Percentiles rank a stretch among this genome's conserved stretches.
These are phyloP conservation scores for Hydrolagus affinis DNA, from an alignment of 2,113 vertebrate genomes.

Conservation along the genomic window DNA sequence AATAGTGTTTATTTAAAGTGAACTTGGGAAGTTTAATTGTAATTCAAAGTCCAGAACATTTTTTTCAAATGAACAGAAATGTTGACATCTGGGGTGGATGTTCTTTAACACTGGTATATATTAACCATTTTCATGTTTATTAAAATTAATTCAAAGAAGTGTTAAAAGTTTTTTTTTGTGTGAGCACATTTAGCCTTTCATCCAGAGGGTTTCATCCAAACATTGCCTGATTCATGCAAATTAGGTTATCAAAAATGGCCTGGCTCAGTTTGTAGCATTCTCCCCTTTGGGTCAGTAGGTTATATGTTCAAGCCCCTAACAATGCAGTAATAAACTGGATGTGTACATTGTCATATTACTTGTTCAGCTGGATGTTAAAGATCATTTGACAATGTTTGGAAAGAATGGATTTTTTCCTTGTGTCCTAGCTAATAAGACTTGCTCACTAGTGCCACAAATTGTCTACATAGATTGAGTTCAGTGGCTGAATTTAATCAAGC, in stretches of 20 bases:
- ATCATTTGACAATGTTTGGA: no score
- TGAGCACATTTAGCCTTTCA: background rate
- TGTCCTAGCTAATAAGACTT: background rate
- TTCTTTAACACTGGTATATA: background rate
- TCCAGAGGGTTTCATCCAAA: no score
- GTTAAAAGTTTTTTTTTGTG: background rate
- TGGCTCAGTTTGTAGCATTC: no score
- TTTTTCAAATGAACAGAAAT: background rate
- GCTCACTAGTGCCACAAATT: no score
- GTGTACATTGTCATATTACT: background rate
- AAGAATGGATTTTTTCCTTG: no score
- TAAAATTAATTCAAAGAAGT: background rate
- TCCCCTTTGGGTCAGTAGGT: background rate
- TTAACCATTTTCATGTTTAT: background rate
- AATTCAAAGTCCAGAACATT: background rate
- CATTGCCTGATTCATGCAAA: no score
- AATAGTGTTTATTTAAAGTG: background rate
- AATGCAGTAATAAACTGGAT: background rate
- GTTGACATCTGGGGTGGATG: no score
- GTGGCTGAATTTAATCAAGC: no score
- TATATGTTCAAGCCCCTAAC: background rate
- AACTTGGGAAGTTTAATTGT: background rate
- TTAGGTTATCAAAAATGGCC: no score
- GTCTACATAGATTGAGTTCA: no score
- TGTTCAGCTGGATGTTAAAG: background rate